Evolutionary conservation across 2,113 vertebrate species (phyloP).

Genomic region (Menura novaehollandiae): DNA sequence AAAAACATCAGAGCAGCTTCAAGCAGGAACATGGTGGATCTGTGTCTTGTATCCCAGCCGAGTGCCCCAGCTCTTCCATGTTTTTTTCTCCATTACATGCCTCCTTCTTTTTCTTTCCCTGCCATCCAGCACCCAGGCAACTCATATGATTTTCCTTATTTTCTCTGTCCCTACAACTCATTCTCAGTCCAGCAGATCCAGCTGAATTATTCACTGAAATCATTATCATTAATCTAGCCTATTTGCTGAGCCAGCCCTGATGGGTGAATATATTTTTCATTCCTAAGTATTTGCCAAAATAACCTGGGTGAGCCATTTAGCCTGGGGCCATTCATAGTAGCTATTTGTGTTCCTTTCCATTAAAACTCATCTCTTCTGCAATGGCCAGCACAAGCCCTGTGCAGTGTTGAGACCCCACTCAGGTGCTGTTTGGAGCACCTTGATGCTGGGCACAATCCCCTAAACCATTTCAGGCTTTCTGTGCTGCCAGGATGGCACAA

Average conservation of each 20-base stretch:
- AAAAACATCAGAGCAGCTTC: not conserved
- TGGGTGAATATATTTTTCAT: slow-evolving; percentile 13
- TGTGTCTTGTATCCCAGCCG: not conserved
- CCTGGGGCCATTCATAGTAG: not conserved
- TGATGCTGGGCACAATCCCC: not conserved
- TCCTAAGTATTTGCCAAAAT: slow-evolving; percentile 39
- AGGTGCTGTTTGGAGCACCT: not conserved
- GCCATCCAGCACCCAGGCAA: not conserved
- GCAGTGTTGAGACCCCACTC: not conserved
- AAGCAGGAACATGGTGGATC: not conserved
- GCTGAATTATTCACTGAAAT: slow-evolving; percentile 37
- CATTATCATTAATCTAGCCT: slow-evolving; percentile 11
- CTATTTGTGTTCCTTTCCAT: not conserved
- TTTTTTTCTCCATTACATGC: not conserved
- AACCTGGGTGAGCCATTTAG: slow-evolving; percentile 11
- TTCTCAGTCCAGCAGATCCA: not conserved
- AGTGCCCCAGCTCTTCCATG: not conserved
- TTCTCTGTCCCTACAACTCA: not conserved
- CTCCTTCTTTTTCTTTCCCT: not conserved
- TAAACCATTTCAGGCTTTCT: not conserved
- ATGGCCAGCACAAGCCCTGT: not conserved
- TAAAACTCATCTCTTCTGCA: not conserved
- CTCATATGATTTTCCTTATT: not conserved
- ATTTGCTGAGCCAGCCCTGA: slow-evolving; percentile 3
- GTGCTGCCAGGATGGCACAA: not conserved